Percentiles rank a stretch among this genome's conserved stretches.
Conservation (phyloP, 2,113 vertebrate genomes). For the Hyla sarda region DNA sequence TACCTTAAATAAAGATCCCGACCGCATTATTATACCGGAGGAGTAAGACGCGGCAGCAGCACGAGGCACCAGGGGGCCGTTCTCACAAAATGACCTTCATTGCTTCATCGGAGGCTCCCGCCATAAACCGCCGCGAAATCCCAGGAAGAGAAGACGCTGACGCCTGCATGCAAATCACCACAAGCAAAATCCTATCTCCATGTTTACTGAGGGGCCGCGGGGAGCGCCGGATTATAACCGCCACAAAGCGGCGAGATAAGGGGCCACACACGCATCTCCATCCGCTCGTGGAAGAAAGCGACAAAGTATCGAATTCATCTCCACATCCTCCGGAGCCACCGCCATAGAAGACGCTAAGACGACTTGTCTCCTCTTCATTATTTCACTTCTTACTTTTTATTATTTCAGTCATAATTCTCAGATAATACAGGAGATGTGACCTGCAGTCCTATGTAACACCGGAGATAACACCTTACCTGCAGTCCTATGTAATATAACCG, state of each 20-base stretch:
- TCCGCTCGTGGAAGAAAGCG: conserved; percentile 3
- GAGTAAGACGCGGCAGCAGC: conserved; percentile 48
- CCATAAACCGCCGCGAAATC: conserved; percentile 32
- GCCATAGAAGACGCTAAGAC: too few species aligned
- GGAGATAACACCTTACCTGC: too few species aligned
- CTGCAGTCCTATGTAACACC: too few species aligned
- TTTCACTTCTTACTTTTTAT: too few species aligned
- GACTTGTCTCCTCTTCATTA: too few species aligned
- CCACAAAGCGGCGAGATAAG: not conserved
- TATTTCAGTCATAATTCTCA: too few species aligned
- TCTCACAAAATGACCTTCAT: conserved; percentile 38
- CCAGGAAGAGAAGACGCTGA: conserved; percentile 21
- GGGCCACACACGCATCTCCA: not conserved
- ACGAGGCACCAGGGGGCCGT: not conserved
- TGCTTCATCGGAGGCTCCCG: conserved; percentile 35
- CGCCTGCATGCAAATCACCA: conserved; percentile 33
- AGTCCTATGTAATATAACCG: too few species aligned
- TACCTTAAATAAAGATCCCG: conserved; percentile 59
- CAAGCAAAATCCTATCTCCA: conserved; percentile 17
- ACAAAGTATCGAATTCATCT: not conserved
- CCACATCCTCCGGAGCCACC: not conserved
- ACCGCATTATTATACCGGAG: conserved; percentile 6
- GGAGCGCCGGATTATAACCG: conserved; percentile 27
- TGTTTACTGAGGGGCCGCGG: conserved; percentile 38
- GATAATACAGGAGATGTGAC: not conserved